phyloP scores from a whole-genome alignment of 2,888 invertebrate species.

The Agrochola macilenta region DNA sequence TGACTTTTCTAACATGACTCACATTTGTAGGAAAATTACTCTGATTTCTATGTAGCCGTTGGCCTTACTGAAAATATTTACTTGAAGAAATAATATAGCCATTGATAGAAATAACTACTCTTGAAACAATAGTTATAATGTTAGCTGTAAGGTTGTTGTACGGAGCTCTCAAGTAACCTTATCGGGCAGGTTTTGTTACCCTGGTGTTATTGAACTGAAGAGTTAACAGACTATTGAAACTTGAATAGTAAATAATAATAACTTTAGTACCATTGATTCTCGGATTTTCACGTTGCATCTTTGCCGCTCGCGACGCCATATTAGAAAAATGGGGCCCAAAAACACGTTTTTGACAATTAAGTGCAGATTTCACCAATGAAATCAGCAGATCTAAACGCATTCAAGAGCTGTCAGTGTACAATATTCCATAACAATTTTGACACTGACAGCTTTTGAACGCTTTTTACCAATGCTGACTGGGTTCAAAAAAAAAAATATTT shows the following conservation, averaged over 20 bases:
- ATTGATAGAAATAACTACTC: background rate
- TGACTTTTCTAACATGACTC: slow-evolving; percentile 40
- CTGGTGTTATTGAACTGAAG: slow-evolving; percentile 47
- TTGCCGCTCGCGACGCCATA: too few relatives aligned
- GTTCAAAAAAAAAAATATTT: too few relatives aligned
- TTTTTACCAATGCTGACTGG: too few relatives aligned
- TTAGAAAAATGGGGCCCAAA: too few relatives aligned
- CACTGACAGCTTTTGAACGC: too few relatives aligned
- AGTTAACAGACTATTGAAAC: slow-evolving; percentile 32
- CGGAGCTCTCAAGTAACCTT: slow-evolving; percentile 22
- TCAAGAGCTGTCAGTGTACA: too few relatives aligned
- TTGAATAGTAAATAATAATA: slow-evolving; percentile 46
- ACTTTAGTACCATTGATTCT: background rate
- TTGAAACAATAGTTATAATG: slow-evolving; percentile 21
- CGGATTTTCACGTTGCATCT: too few relatives aligned
- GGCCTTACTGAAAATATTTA: background rate
- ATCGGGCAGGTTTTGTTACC: slow-evolving; percentile 30
- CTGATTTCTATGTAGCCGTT: slow-evolving; percentile 5
- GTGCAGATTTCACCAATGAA: too few relatives aligned
- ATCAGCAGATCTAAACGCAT: too few relatives aligned
- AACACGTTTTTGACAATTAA: too few relatives aligned
- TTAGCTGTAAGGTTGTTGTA: slow-evolving; percentile 28
- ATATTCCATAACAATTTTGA: too few relatives aligned
- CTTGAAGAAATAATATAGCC: background rate
- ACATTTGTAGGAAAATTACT: slow-evolving; percentile 16